A percentile compares a stretch with the other conserved stretches of the same genome.
phyloP scores from a whole-genome alignment of 2,797 vertebrate genomes.

The Micromesistius poutassou region DNA sequence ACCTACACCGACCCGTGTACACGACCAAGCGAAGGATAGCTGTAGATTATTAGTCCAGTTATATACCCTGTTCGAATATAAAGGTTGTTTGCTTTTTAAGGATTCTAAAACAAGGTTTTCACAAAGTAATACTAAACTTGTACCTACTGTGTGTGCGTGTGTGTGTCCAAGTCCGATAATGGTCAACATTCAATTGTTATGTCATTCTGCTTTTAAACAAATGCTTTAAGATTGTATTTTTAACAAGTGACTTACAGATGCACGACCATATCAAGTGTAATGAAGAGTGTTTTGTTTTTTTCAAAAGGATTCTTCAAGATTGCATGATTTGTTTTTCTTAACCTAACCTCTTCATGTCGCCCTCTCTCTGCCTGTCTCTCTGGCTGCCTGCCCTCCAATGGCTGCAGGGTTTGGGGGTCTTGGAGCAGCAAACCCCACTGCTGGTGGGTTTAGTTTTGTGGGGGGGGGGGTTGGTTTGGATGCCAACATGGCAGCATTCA shows the following conservation, averaged over 20 bases:
- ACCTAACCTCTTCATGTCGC: conserved; percentile 70
- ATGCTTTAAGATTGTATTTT: no score
- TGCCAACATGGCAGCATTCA: conserved; percentile 89
- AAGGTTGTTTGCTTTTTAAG: neutral
- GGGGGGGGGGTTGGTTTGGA: conserved; percentile 91
- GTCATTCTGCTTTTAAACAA: neutral
- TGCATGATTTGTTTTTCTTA: conserved; percentile 15
- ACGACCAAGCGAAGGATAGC: neutral
- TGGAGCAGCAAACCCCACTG: conserved; percentile 86
- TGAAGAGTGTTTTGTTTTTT: neutral
- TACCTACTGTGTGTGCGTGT: no score
- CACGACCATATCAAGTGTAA: neutral
- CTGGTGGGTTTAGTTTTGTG: conserved; percentile 98
- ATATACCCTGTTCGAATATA: neutral
- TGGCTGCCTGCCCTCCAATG: conserved; percentile 80
- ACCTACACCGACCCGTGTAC: neutral
- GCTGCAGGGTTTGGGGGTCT: conserved; percentile 97
- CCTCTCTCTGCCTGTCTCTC: conserved; percentile 76
- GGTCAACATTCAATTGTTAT: neutral
- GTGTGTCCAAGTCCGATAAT: neutral
- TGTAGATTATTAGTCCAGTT: neutral
- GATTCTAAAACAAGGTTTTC: neutral
- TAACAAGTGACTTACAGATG: neutral
- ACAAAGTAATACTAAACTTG: neutral
- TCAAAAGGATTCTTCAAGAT: neutral